Conservation (phyloP, 2,113 vertebrate genomes). For the Hypocryptadius cinnamomeus region DNA sequence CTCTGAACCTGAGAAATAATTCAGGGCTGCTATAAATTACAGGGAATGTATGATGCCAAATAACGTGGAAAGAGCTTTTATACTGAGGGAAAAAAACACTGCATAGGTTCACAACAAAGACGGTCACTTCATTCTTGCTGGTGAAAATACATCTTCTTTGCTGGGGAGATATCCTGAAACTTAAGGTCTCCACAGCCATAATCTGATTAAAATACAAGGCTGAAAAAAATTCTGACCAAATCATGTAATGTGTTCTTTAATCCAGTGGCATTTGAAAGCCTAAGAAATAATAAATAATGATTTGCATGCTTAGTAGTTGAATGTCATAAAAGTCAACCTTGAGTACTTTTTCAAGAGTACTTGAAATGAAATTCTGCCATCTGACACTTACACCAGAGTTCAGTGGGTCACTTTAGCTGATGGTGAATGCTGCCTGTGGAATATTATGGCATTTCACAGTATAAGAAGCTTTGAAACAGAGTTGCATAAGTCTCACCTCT, state of each 20-base stretch:
- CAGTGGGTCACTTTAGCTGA: background rate
- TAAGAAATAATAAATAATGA: background rate
- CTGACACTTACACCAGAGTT: background rate
- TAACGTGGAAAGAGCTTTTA: background rate
- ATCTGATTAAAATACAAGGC: background rate
- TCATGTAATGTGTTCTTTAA: background rate
- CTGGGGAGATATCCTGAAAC: background rate
- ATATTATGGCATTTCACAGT: background rate
- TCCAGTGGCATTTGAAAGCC: background rate
- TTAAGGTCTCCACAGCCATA: background rate
- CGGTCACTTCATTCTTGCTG: background rate
- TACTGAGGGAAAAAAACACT: background rate
- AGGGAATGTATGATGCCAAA: background rate
- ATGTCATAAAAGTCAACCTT: background rate
- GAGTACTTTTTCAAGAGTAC: background rate
- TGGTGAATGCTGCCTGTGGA: background rate
- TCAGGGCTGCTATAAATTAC: background rate
- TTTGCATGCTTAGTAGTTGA: background rate
- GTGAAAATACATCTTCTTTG: background rate
- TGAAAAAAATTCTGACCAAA: background rate
- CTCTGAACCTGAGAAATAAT: background rate
- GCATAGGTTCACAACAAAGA: background rate
- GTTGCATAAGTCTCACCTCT: background rate
- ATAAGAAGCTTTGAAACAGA: background rate
- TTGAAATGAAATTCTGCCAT: background rate